These are phyloP conservation scores for Nemopilema nomurai DNA, from an alignment of 30 jellyfish, hydroid and myxozoan genomes.

Conservation along the genomic window DNA sequence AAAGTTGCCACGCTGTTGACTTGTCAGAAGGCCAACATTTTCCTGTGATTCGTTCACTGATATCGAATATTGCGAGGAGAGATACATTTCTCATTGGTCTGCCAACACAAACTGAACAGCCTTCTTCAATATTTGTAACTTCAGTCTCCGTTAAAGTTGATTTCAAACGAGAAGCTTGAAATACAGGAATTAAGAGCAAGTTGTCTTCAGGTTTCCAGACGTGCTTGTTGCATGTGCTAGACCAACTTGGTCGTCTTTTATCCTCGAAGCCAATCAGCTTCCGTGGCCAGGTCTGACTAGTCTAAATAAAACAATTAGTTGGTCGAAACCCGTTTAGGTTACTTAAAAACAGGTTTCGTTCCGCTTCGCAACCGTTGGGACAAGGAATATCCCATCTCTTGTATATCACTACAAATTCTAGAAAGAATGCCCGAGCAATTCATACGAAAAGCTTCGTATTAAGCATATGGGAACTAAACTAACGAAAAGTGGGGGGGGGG, in stretches of 20 bases:
- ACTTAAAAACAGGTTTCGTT: conserved; percentile 24
- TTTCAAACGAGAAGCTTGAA: neutral
- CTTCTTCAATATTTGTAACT: no score
- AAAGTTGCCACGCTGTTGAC: conserved; percentile 54
- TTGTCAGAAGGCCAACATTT: conserved; percentile 67
- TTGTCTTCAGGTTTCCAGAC: neutral
- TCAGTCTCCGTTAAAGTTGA: no score
- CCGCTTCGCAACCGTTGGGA: conserved; percentile 1
- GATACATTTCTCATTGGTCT: conserved; percentile 51
- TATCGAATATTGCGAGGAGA: conserved; percentile 79
- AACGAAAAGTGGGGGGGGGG: no score
- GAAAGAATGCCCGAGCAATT: no score
- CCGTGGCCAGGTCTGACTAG: conserved; percentile 34
- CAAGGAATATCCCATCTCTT: no score
- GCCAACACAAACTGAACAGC: neutral
- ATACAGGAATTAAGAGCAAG: neutral
- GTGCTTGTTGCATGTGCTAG: neutral
- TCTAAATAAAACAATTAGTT: neutral
- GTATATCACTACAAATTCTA: no score
- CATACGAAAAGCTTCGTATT: no score
- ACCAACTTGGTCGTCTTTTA: neutral
- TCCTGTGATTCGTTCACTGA: conserved; percentile 78
- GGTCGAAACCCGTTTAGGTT: neutral
- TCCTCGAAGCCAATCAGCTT: conserved; percentile 29
- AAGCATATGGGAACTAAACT: no score